Conservation (phyloP, 2,113 vertebrate genomes). For the Chloropsis cyanopogon region DNA sequence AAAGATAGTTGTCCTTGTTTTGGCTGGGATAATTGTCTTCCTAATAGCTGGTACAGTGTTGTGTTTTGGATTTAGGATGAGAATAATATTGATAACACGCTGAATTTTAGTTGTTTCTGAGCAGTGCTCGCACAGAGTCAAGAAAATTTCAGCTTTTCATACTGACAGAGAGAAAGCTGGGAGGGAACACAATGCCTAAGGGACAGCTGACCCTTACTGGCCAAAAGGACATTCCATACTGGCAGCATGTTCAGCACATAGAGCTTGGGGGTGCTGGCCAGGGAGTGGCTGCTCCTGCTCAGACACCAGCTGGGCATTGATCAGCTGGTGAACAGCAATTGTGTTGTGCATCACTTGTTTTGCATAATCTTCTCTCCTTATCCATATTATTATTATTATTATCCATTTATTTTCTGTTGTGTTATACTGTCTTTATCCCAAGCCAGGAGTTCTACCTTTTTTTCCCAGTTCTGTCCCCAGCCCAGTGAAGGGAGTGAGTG, state of each 20-base stretch:
- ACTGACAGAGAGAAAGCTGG: not conserved
- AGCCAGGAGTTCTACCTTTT: not conserved
- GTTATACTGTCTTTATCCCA: not conserved
- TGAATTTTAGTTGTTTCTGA: not conserved
- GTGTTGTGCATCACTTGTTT: not conserved
- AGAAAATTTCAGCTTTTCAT: not conserved
- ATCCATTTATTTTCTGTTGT: not conserved
- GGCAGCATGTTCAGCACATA: not conserved
- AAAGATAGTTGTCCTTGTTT: not conserved
- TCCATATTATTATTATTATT: not conserved
- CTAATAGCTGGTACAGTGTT: not conserved
- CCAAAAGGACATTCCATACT: not conserved
- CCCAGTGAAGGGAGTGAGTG: not conserved
- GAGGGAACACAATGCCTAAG: not conserved
- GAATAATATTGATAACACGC: not conserved
- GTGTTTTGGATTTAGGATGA: not conserved
- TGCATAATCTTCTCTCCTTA: not conserved
- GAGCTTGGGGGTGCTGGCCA: not conserved
- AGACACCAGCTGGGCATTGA: fast-evolving
- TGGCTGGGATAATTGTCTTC: not conserved
- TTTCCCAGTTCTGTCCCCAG: not conserved
- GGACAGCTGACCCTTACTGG: not conserved
- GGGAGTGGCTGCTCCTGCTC: not conserved
- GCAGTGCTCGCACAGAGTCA: not conserved
- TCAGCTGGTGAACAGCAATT: not conserved